Conservation (phyloP, 2,113 vertebrate species). For the Notarius lentiginosus region DNA sequence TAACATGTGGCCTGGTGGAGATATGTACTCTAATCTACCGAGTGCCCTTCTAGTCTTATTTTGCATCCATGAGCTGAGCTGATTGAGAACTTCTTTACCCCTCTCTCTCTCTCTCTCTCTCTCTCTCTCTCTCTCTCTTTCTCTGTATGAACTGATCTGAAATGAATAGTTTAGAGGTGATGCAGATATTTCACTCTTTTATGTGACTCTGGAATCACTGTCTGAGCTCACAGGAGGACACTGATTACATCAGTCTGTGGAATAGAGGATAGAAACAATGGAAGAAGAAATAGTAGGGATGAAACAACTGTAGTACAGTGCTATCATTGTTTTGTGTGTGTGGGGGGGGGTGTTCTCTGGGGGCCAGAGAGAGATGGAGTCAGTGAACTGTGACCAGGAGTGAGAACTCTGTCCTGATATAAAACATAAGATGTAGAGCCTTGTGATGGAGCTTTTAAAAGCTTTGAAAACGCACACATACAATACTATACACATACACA, state of each 20-base stretch:
- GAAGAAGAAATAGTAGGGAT: neutral
- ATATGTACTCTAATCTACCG: too few species aligned
- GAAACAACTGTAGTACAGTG: neutral
- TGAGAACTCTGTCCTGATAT: slow-evolving; percentile 2
- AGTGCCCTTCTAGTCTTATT: too few species aligned
- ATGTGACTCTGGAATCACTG: slow-evolving; percentile 17
- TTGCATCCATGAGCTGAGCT: neutral
- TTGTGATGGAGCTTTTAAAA: slow-evolving; percentile 13
- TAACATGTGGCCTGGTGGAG: too few species aligned
- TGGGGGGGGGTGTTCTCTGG: neutral
- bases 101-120: neutral
- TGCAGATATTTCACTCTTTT: neutral
- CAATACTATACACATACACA: neutral
- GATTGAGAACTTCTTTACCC: neutral
- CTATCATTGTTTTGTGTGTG: slow-evolving; percentile 16
- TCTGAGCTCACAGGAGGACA: slow-evolving; percentile 9
- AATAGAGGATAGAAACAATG: neutral
- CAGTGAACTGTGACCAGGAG: slow-evolving; percentile 14
- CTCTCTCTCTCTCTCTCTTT: neutral
- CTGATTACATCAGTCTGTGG: slow-evolving; percentile 11
- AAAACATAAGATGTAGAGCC: neutral
- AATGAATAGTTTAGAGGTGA: neutral
- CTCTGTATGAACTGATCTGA: neutral
- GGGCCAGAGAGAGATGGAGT: neutral
- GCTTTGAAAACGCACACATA: neutral